Conservation (phyloP, 2,888 invertebrate genomes). For the Alviniconcha strummeri region DNA sequence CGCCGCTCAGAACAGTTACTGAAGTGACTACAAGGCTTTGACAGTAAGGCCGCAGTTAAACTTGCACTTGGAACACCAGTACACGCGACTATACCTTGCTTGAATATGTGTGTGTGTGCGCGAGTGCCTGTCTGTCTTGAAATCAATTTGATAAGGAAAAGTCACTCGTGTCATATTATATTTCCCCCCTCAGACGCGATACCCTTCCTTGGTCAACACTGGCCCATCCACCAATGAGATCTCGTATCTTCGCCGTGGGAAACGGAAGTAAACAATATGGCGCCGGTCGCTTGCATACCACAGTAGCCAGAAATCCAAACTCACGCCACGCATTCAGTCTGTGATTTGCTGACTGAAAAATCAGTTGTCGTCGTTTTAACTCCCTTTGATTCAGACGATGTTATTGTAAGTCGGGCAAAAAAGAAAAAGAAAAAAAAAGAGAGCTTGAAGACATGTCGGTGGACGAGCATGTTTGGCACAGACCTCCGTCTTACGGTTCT, state of each 20-base stretch:
- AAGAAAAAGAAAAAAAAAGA: no score
- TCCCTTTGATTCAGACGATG: no score
- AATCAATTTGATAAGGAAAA: neutral
- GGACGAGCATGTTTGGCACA: constrained; percentile 14
- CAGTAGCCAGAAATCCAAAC: neutral
- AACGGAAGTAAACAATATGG: constrained; percentile 44
- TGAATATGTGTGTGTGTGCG: neutral
- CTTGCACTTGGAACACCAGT: no score
- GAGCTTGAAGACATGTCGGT: neutral
- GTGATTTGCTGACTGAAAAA: no score
- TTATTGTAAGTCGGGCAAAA: no score
- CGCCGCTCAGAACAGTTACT: no score
- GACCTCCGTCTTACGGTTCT: neutral
- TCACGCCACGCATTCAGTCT: neutral
- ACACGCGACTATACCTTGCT: neutral
- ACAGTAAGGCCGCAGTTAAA: no score
- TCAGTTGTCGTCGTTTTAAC: no score
- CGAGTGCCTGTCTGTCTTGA: neutral
- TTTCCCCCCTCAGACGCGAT: neutral
- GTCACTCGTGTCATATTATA: neutral
- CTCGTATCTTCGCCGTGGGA: constrained; percentile 35
- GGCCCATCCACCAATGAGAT: constrained; percentile 1
- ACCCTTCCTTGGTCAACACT: neutral
- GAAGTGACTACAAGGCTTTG: no score
- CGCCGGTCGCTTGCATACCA: constrained; percentile 10